These are phyloP conservation scores for Percopsis transmontana DNA, from an alignment of 2,113 vertebrate species.

Conservation along the genomic window DNA sequence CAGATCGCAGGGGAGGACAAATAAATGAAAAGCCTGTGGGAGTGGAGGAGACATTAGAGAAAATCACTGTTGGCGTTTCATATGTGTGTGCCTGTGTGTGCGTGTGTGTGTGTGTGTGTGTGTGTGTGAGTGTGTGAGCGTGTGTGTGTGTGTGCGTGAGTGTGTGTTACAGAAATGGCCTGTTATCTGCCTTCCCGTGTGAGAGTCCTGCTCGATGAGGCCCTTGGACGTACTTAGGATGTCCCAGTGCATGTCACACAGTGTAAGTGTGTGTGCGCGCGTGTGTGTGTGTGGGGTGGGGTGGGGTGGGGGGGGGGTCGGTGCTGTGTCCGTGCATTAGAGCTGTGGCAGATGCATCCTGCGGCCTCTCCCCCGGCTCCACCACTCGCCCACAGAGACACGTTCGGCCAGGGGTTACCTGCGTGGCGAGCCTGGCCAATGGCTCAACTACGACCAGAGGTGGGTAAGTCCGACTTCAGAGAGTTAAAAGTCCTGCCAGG, in stretches of 20 bases:
- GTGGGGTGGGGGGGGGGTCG: too few species aligned
- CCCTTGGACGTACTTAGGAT: too few species aligned
- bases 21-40: constrained; percentile 23
- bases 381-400: constrained; percentile 46
- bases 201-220: too few species aligned
- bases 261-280: constrained; percentile 15
- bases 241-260: too few species aligned
- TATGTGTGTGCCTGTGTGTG: constrained; percentile 3
- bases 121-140: constrained; percentile 7
- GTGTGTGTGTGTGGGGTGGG: constrained; percentile 21
- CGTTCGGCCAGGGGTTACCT: constrained; percentile 62
- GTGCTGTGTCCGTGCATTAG: constrained; percentile 63
- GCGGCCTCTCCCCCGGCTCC: constrained; percentile 43
- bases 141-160: constrained; percentile 15
- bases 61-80: constrained; percentile 46
- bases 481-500: too few species aligned
- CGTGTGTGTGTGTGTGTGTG: constrained; percentile 7
- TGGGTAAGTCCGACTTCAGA: too few species aligned
- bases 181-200: too few species aligned
- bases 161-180: constrained; percentile 15
- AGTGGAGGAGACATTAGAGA: constrained; percentile 31
- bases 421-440: constrained; percentile 58
- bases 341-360: constrained; percentile 66
- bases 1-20: constrained; percentile 24
- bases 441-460: constrained; percentile 57